Evolutionary conservation across 2,113 vertebrate species (phyloP), one percentile per base, ranked within the genome.

Genomic region (Clarias gariepinus): DNA sequence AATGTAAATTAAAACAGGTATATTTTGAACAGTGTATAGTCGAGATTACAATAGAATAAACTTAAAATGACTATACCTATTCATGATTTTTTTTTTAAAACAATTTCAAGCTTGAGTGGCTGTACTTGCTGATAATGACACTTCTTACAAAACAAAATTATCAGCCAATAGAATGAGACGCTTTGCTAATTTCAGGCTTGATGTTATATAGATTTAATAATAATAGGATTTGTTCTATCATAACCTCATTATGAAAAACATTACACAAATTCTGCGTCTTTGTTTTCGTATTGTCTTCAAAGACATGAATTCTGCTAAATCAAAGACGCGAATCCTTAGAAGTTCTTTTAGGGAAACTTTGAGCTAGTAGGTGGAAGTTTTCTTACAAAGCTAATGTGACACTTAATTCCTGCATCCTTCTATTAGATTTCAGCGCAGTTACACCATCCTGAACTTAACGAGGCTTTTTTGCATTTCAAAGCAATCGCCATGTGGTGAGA

Each of bases 401-500:
- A 77, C 73, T 52, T 52, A 52, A 58, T 63, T 77, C 36, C 73
- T 64, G 33, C 36, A 28, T 60, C 73, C 33, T 76, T 77, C 83
- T 11, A 61, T 77, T 61, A 47, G 58, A 63, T 85, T 85, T 85
- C 83, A 77, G 25, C 3, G 36, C 71, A 13, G 71, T 85, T 85
- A 77, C 83, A 63, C 71, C 83, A 85, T 63, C 58, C 83, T 77
- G 69, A 77, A 28, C 71, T 41, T 63, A 63, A 60, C 25, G 15
- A 76, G 58, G 83, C 58, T 52, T 61, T 63, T 85, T 85, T 64
- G 71, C 83, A 85, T 85, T 76, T 85, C 83, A 85, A 85, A 85
- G 83, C 83, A 53, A 81, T 85, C 25, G 71, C 58, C 69, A 28
- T 85, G 83, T 76, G 71, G 55, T 76, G 55, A 60, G 57, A 83